Base-by-base conservation (phyloP, 2,888 invertebrate genomes). In the Anagyrus pseudococci region DNA sequence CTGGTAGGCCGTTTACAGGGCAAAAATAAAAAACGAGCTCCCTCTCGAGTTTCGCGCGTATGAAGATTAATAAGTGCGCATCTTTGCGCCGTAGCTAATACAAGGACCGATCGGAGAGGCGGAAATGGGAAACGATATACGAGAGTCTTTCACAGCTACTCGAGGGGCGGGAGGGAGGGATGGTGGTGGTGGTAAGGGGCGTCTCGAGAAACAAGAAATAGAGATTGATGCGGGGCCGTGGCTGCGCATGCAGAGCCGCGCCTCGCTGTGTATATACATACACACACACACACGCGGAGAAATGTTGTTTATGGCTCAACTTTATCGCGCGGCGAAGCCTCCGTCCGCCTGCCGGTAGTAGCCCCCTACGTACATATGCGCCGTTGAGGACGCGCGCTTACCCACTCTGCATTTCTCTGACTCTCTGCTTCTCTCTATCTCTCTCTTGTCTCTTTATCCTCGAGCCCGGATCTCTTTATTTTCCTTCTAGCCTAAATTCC, bases 271-370 rank as follows among this genome's bases (percentile, higher is more conserved):
- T 46, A 46, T 22, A 46, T 43, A 17, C 17, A 43, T 8, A 3
- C 17, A 43, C 17, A 43, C 17, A 43, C 17, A 25, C n/a, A n/a
- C n/a, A n/a, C 17, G 15, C 17, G 22, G 66, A 68, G 70, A 63
- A 69, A 65, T 70, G 72, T 75, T 76, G 73, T 75, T 77, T 77
- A 76, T 73, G 74, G 72, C 71, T 69, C 66, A 75, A 77, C 71
- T 77, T 76, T 76, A 71, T 75, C 66, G 64, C 66, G 40, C 13
- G 29, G 19, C 56, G 48, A 7, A 33, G 17, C 58, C 19, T 33
- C 20, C 20, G 2, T 37, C n/a, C n/a, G 19, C 17, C 37, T 19
- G 13, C 10, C 43, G n/a, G n/a, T n/a, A n/a, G n/a, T n/a, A n/a
- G n/a, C n/a, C n/a, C n/a, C n/a, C n/a, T n/a, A n/a, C n/a, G n/a